Evolutionary conservation across 2,113 vertebrate species (phyloP).

Genomic region (Puntigrus tetrazona): DNA sequence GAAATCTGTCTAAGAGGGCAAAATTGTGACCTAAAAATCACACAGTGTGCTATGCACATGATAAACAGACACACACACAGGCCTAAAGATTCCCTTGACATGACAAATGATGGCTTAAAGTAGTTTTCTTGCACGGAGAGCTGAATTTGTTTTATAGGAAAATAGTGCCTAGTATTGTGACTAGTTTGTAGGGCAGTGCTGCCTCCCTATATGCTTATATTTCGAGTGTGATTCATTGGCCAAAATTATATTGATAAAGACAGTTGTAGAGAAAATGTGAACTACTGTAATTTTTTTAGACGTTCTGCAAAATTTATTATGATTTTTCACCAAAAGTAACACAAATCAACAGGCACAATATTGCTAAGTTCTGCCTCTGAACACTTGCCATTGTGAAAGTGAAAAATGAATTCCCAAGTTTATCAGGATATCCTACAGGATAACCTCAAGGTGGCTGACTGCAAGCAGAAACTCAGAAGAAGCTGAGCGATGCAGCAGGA

Average conservation of each 20-base stretch:
- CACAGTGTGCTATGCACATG: neutral
- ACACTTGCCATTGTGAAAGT: no score
- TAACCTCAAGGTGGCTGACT: no score
- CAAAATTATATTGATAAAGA: neutral
- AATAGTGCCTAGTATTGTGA: neutral
- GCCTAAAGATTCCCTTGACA: neutral
- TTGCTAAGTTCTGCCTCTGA: no score
- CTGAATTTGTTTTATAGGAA: neutral
- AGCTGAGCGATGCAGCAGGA: no score
- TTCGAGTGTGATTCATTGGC: neutral
- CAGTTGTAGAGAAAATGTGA: no score
- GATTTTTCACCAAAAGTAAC: no score
- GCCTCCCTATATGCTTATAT: neutral
- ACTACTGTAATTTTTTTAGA: no score
- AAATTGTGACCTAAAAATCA: neutral
- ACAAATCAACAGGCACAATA: no score
- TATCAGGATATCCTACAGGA: no score
- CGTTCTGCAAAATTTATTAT: no score
- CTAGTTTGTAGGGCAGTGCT: neutral
- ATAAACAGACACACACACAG: neutral
- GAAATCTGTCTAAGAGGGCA: neutral
- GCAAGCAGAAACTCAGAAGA: no score
- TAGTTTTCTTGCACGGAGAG: neutral
- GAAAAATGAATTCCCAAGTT: no score
- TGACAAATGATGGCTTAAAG: neutral